A percentile compares a stretch with the other conserved stretches of the same genome.
phyloP scores from a whole-genome alignment of 2,113 vertebrate species.

The Microcebus jonahi region DNA sequence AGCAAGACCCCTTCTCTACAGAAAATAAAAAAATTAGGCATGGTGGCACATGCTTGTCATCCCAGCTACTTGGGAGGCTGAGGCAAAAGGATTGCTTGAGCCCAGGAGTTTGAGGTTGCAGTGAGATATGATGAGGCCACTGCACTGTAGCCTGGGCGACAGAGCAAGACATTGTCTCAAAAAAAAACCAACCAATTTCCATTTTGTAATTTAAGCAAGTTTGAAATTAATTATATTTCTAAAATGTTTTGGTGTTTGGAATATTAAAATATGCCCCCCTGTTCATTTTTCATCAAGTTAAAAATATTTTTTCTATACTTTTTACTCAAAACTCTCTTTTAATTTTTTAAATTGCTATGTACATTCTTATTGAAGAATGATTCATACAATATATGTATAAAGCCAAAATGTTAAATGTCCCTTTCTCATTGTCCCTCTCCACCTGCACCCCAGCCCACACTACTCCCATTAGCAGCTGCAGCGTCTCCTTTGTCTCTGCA shows the following conservation, averaged over 20 bases:
- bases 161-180: neutral
- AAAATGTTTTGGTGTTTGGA: neutral
- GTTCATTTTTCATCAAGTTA: neutral
- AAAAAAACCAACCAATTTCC: neutral
- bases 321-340: neutral
- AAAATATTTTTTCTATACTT: neutral
- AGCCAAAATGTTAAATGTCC: neutral
- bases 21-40: neutral
- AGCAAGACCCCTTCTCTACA: neutral
- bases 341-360: neutral
- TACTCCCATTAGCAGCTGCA: neutral
- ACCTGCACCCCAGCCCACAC: accelerated
- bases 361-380: neutral
- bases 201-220: neutral
- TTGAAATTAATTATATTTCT: slow-evolving; percentile 8
- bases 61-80: neutral
- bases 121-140: neutral
- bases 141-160: neutral
- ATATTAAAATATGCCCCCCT: neutral
- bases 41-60: neutral
- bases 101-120: neutral
- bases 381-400: accelerated
- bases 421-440: neutral
- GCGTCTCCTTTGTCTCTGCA: neutral
- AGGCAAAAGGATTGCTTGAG: neutral